phyloP scores from a whole-genome alignment of 37 sponge, comb jelly and placozoan genomes.

The Halichondria panicea region DNA sequence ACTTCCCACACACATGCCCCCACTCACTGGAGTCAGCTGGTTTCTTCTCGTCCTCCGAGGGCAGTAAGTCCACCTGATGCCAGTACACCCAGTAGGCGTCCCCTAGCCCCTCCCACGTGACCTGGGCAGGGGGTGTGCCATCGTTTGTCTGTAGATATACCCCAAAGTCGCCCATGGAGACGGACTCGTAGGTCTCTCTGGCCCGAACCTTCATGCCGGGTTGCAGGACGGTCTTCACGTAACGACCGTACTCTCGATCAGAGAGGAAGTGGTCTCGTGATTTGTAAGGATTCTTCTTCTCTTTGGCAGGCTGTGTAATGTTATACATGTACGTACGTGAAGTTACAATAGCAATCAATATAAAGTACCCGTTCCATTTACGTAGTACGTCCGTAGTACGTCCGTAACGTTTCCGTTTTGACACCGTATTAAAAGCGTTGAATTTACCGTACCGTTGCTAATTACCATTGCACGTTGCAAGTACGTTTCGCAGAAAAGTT shows the following conservation, averaged over 20 bases:
- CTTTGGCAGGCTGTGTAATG: neutral
- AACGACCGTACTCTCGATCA: constrained; percentile 58
- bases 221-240: constrained; percentile 44
- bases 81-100: constrained; percentile 77
- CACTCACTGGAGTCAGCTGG: too few species aligned
- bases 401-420: too few species aligned
- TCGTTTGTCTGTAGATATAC: constrained; percentile 41
- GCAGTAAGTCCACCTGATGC: constrained; percentile 60
- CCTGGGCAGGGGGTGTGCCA: constrained; percentile 58
- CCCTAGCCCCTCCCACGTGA: constrained; percentile 68
- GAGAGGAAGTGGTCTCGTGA: constrained; percentile 44
- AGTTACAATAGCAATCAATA: too few species aligned
- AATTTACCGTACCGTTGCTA: too few species aligned
- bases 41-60: neutral
- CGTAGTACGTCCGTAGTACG: too few species aligned
- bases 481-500: too few species aligned
- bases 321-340: neutral
- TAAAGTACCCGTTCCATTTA: too few species aligned
- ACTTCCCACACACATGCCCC: too few species aligned
- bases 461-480: too few species aligned
- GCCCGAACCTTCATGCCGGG: constrained; percentile 58
- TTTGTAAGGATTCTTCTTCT: constrained; percentile 39
- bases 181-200: constrained; percentile 37
- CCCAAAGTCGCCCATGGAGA: constrained; percentile 63
- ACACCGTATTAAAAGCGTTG: too few species aligned